These are phyloP conservation scores for Axea sp. DNA, from an alignment of 2,888 invertebrate genomes.

Conservation along the genomic window DNA sequence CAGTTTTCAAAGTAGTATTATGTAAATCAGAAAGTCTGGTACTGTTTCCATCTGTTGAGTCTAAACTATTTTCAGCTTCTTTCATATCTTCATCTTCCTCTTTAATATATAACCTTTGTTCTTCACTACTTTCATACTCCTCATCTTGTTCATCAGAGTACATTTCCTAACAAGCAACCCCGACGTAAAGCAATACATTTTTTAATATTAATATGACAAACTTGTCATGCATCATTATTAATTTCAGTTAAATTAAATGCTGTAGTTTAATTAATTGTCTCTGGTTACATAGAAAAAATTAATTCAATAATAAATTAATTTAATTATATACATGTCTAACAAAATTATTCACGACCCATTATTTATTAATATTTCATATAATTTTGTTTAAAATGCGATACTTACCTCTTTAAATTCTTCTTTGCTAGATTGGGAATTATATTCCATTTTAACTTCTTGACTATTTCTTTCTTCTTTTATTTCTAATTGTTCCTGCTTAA, in stretches of 20 bases:
- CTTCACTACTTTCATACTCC: constrained; percentile 79
- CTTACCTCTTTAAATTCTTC: constrained; percentile 33
- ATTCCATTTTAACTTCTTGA: constrained; percentile 27
- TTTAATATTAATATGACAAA: too few species aligned
- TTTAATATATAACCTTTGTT: constrained; percentile 81
- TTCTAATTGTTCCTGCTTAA: constrained; percentile 65
- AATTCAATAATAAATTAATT: too few species aligned
- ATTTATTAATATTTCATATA: too few species aligned
- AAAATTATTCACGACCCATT: too few species aligned
- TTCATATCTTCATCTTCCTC: constrained; percentile 75
- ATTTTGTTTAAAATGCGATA: too few species aligned
- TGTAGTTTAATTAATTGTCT: too few species aligned
- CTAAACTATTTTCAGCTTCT: constrained; percentile 68
- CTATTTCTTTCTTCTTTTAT: constrained; percentile 60
- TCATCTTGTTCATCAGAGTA: constrained; percentile 81
- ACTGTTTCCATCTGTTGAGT: constrained; percentile 73
- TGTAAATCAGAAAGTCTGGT: constrained; percentile 77
- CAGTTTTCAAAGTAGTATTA: constrained; percentile 77
- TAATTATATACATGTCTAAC: too few species aligned
- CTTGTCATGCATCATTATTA: too few species aligned
- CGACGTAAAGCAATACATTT: too few species aligned
- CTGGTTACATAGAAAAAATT: too few species aligned
- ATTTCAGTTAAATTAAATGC: too few species aligned
- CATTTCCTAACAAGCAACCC: constrained; percentile 85
- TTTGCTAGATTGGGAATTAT: constrained; percentile 22